phyloP scores from a whole-genome alignment of 2,888 invertebrate genomes.

The Microctonus brassicae region DNA sequence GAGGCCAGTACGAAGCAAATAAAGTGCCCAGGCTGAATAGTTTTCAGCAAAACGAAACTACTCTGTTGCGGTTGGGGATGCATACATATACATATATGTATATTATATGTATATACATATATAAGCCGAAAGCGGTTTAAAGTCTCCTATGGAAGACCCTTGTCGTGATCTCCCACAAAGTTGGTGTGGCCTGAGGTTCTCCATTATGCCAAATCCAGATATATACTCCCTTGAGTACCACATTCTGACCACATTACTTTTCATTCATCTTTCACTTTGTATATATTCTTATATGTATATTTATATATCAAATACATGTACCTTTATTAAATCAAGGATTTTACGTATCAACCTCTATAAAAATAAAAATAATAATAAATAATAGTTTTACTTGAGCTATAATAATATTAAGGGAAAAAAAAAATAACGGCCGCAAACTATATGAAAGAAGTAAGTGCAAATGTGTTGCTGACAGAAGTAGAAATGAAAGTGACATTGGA shows the following conservation, averaged over 20 bases:
- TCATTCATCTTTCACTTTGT: constrained; percentile 4
- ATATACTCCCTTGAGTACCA: constrained; percentile 20
- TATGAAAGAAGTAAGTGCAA: no score
- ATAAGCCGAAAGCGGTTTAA: constrained; percentile 30
- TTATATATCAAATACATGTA: not conserved
- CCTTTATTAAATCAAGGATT: not conserved
- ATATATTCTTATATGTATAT: not conserved
- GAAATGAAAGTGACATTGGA: no score
- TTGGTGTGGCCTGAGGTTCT: constrained; percentile 25
- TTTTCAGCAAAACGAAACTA: constrained; percentile 30
- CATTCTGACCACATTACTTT: constrained; percentile 16
- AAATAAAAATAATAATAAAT: not conserved
- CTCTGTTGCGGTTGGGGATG: constrained; percentile 14
- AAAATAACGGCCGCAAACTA: not conserved
- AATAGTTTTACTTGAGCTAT: not conserved
- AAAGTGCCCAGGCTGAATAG: constrained; percentile 33
- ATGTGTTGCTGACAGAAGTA: no score
- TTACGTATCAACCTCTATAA: not conserved
- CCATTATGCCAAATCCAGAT: constrained; percentile 31
- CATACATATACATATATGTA: constrained; percentile 2
- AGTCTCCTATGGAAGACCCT: constrained; percentile 38
- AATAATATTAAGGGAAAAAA: not conserved
- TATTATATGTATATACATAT: constrained; percentile 29
- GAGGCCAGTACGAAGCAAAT: constrained; percentile 16
- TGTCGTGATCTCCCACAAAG: constrained; percentile 30